Evolutionary conservation across 2,888 invertebrate species (phyloP).

Genomic region (Athripsodes cinereus): DNA sequence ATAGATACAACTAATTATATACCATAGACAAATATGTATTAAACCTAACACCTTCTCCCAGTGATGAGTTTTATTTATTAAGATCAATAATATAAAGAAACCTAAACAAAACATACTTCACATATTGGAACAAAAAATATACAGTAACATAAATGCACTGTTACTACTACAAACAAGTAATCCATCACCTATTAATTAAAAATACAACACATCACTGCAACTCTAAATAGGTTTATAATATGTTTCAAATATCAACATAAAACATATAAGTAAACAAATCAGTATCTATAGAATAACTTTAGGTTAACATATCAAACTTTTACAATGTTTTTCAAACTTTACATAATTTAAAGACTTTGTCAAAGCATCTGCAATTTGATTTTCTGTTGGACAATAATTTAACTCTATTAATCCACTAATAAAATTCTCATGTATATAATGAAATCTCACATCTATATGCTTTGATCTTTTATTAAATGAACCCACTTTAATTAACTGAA

Average conservation of each 20-base stretch:
- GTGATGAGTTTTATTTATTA: not conserved
- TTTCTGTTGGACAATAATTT: not conserved
- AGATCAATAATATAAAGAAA: not conserved
- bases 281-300: not conserved
- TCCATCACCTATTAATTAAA: not conserved
- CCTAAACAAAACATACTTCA: not conserved
- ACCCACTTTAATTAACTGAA: not conserved
- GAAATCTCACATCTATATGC: conserved; percentile 3
- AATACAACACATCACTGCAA: not conserved
- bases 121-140: not conserved
- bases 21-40: too few species aligned
- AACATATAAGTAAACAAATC: not conserved
- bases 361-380: not conserved
- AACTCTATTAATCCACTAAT: not conserved
- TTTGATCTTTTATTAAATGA: not conserved
- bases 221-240: not conserved
- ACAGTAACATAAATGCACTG: not conserved
- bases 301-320: not conserved
- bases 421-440: not conserved
- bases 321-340: not conserved
- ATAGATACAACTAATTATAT: too few species aligned
- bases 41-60: not conserved
- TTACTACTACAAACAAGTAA: not conserved
- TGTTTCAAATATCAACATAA: not conserved
- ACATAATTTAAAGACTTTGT: not conserved